phyloP scores from a whole-genome alignment of 37 sponge, comb jelly and placozoan genomes.

The Diacarnus erythraeanus region DNA sequence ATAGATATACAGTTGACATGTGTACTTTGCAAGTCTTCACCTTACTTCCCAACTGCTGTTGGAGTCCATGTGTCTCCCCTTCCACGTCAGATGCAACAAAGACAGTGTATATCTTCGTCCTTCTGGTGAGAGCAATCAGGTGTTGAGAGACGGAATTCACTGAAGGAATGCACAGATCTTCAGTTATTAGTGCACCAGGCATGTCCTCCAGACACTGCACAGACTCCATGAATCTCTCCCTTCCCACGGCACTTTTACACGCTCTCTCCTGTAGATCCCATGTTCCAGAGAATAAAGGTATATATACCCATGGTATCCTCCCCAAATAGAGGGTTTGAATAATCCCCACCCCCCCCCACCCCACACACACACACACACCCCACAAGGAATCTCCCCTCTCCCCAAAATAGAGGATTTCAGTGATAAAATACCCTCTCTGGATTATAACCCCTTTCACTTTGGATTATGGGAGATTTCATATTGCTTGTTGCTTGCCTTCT shows the following conservation, averaged over 20 bases:
- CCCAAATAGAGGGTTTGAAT: no score
- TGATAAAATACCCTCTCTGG: no score
- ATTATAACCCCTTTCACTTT: no score
- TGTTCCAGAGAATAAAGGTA: no score
- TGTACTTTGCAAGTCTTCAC: neutral
- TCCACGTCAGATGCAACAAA: conserved; percentile 65
- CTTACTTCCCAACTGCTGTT: conserved; percentile 18
- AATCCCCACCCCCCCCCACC: no score
- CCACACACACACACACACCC: neutral
- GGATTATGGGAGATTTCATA: no score
- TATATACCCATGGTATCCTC: no score
- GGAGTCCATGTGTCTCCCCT: conserved; percentile 11
- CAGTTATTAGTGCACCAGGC: conserved; percentile 42
- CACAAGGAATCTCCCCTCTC: no score
- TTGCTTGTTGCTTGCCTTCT: no score
- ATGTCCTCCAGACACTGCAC: conserved; percentile 76
- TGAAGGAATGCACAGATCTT: conserved; percentile 72
- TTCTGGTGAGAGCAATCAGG: conserved; percentile 7
- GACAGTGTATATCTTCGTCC: conserved; percentile 13
- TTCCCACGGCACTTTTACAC: conserved; percentile 68
- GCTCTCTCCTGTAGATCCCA: conserved; percentile 51
- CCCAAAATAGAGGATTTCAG: no score
- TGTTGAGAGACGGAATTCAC: conserved; percentile 29
- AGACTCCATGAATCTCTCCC: conserved; percentile 76
- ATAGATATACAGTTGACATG: neutral